Evolutionary conservation across 2,797 vertebrate genomes (phyloP), one percentile per base, ranked within the genome.

Genomic region (Stomatorhinus walkeri): DNA sequence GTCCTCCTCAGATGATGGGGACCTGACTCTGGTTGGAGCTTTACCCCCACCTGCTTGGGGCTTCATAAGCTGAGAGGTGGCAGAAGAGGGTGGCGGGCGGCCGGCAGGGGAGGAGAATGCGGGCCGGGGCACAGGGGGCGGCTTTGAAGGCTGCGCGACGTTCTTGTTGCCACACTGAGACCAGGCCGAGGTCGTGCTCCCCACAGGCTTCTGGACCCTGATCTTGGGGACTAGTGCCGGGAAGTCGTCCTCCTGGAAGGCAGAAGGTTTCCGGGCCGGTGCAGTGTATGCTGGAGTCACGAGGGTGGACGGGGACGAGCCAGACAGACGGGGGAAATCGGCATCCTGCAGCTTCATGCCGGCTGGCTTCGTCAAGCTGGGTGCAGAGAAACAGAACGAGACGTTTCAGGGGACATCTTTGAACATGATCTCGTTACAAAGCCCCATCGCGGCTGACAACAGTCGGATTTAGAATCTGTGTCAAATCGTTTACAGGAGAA

Each of bases 201-300:
- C 93, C 0, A 97, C 72, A 0, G 94, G 91, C 87, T 95, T 96
- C 3, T 91, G 91, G 8, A 95, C 95, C 86, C 92, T 96, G 28
- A 95, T 94, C 81, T 95, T 98, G 89, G 98, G 96, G 76, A 99
- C 97, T 0, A 99, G 94, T n/a, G 98, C 98, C 0, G 98, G 98
- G 89, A 99, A 99, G 91, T 99, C 98, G 48, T 99, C 98, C 54
- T 99, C 98, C 8, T 98, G 97, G 92, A 99, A 99, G 54, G 97
- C 95, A 0, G 95, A 96, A 0, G 91, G 91, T 91, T 94, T 97
- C 90, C 92, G 96, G 0, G 96, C 88, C 0, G 96, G 95, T 0
- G 93, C 92, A 0, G 96, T 93, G 87, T 98, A 99, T 0, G 94
- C 94, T 14, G 97, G 94, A 16, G 94, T 95, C 94, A 93, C 94